A percentile compares a stretch with the other conserved stretches of the same genome.
These are phyloP conservation scores for Hydropsyche betteni DNA, from an alignment of 2,888 invertebrate genomes.

Conservation along the genomic window DNA sequence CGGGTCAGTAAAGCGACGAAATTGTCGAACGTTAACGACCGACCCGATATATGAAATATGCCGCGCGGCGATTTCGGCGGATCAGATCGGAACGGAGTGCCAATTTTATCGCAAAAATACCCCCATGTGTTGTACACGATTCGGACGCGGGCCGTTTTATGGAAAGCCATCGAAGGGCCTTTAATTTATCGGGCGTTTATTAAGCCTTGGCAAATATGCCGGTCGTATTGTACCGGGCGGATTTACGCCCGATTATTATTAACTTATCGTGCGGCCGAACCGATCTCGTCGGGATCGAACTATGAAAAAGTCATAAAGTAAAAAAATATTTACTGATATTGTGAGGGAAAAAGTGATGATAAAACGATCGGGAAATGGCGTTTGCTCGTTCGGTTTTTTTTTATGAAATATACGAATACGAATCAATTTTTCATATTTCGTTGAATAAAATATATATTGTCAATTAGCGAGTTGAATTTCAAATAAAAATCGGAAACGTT, in stretches of 20 bases:
- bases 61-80: too few relatives aligned
- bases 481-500: too few relatives aligned
- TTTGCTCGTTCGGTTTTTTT: background rate
- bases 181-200: slow-evolving; percentile 30
- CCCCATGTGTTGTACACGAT: too few relatives aligned
- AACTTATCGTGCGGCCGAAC: background rate
- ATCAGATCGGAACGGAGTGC: slow-evolving; percentile 2
- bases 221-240: slow-evolving; percentile 2
- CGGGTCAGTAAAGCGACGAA: too few relatives aligned
- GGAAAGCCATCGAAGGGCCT: background rate
- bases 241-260: slow-evolving; percentile 28
- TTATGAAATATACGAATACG: too few relatives aligned
- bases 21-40: too few relatives aligned
- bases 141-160: background rate
- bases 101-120: slow-evolving; percentile 20
- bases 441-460: too few relatives aligned
- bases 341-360: background rate
- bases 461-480: too few relatives aligned
- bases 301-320: slow-evolving; percentile 5
- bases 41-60: too few relatives aligned
- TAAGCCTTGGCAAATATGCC: slow-evolving; percentile 18
- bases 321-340: background rate
- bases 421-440: too few relatives aligned
- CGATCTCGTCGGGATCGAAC: slow-evolving; percentile 1
- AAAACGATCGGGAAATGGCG: too few relatives aligned